Base-by-base conservation (phyloP, 2,888 invertebrate genomes). In the Cerceris rybyensis region DNA sequence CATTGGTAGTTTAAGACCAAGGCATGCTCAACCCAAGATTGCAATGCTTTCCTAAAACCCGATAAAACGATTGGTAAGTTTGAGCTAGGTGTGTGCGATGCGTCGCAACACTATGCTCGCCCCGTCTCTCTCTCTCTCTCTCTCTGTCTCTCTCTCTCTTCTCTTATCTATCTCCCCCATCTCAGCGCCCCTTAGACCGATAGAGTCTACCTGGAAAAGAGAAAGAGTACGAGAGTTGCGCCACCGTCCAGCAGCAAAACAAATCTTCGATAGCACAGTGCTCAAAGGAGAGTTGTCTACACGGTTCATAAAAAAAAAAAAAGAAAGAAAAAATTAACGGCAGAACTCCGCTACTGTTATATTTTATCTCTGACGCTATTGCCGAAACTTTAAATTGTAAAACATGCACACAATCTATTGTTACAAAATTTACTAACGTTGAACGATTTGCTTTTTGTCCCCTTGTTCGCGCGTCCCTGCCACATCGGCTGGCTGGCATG, bases 1-100 rank as follows among this genome's bases (percentile, higher is more conserved):
- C 91, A 91, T 91, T 91, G 91, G 91, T 91, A 91, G 91, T 91
- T 91, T 91, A 91, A 90, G 90, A 91, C 91, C 91, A 91, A 91
- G 91, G 91, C 91, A 91, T 91, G 90, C 91, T 91, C 91, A 91
- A 91, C 91, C 91, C 91, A 91, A 91, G 91, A 91, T 91, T 91
- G 91, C 91, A 90, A 91, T 90, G 91, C 90, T 91, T 91, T 91
- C 91, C 91, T 91, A 91, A 91, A 89, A 91, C 91, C 91, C 91
- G 91, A 90, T 90, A 90, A 89, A 90, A 79, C 86, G 81, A 90
- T 91, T 91, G 91, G 91, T 91, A 91, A 91, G 91, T 91, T 87
- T 89, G 89, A 91, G 91, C 89, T 84, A 89, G 86, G 90, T 90
- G 90, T 86, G 83, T 81, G 88, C 89, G 88, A 83, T 72, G 82